Base-by-base conservation (phyloP, 2,113 vertebrate species). In the Empidonax alnorum region DNA sequence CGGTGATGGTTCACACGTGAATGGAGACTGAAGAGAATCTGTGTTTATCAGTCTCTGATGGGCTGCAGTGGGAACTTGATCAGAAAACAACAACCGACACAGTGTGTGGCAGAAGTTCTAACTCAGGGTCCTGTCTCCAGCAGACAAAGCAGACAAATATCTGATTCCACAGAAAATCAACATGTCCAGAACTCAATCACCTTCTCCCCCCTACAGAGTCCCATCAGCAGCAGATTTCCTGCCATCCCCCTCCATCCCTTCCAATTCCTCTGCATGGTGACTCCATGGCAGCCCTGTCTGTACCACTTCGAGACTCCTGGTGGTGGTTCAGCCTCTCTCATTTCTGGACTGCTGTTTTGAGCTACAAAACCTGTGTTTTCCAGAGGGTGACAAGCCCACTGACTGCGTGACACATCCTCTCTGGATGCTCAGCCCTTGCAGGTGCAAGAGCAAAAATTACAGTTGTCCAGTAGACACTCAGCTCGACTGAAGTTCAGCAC, bases 181-280 rank as follows among this genome's bases (percentile, higher is more conserved):
- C 42, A 25, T 4, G 1, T 65, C 76, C 46, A 65, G 41, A 87
- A 27, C 52, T 63, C 56, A 81, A 3, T 8, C 35, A 42, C 61
- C 20, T 69, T 56, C 23, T 81, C 21, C 17, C 13, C 28, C 20
- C 69, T 58, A 10, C 25, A 59, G 25, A 16, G 20, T 31, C 61
- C 65, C 55, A n/a, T 25, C 24, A 25, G 27, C 7, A 3, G 25
- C 14, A 16, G 17, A 14, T 71, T 55, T 67, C 65, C 69, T 37
- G 18, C 9, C 3, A 0, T 59, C 2, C 15, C 6, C 1, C 31
- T 76, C 63, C 9, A 8, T 12, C 30, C 17, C 39, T 65, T 14
- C 19, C 0, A 0, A 15, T 20, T 30, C 81, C 41, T 65, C 16
- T 19, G 2, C 39, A 8, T 3, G 14, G 28, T 53, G 21, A 46